Evolutionary conservation across 1,140 invertebrate species (phyloP).

Genomic region (Conus betulinus): DNA sequence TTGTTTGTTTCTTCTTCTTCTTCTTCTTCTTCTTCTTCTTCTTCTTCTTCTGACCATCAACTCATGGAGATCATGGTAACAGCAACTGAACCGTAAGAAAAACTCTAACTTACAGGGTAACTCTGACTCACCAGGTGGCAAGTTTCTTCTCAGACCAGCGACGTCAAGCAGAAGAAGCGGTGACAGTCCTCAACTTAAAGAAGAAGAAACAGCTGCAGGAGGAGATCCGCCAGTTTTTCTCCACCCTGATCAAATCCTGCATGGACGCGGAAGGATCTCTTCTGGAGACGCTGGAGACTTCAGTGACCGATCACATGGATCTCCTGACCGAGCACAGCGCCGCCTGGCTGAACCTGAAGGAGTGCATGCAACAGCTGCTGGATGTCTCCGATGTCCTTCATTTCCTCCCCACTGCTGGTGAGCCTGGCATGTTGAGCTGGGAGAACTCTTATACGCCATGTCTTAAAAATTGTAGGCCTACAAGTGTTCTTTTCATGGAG

Average conservation of each 20-base stretch:
- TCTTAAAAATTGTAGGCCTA: no score
- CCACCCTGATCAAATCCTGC: slow-evolving; percentile 26
- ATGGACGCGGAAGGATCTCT: slow-evolving; percentile 25
- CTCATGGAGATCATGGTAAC: no score
- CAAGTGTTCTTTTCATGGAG: no score
- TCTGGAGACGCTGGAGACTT: slow-evolving; percentile 11
- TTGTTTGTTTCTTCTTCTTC: no score
- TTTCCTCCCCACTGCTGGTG: slow-evolving; percentile 13
- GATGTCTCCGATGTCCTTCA: neutral
- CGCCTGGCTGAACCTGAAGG: slow-evolving; percentile 11
- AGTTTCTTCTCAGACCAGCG: slow-evolving; percentile 27
- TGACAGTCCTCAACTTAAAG: neutral
- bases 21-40: no score
- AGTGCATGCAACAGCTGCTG: slow-evolving; percentile 19
- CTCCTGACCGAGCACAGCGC: neutral
- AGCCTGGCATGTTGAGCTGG: neutral
- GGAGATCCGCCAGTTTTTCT: slow-evolving; percentile 10
- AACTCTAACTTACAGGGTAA: no score
- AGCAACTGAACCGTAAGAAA: no score
- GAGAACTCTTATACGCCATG: no score
- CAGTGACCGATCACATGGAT: slow-evolving; percentile 19
- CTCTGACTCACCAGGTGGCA: neutral
- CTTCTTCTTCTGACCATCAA: no score
- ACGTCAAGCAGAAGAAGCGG: neutral
- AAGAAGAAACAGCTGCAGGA: slow-evolving; percentile 6